Percentiles rank a stretch among this genome's conserved stretches.
These are phyloP conservation scores for Chroicocephalus ridibundus DNA, from an alignment of 2,113 vertebrate genomes.

Conservation along the genomic window DNA sequence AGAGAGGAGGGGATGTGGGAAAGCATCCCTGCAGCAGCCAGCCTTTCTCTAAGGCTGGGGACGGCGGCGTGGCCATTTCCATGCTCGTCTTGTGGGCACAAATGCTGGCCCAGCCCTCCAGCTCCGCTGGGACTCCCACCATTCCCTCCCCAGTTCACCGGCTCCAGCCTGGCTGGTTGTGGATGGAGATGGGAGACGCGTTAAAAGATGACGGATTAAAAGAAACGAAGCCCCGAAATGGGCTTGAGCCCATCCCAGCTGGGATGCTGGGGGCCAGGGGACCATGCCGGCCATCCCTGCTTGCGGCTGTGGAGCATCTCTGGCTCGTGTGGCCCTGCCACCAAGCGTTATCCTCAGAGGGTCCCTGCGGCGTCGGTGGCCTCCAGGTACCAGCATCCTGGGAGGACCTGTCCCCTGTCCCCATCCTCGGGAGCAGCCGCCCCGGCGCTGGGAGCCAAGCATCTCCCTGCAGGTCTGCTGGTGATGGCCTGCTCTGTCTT, in stretches of 20 bases:
- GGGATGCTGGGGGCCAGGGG: fast-evolving
- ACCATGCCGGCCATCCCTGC: constrained; percentile 71
- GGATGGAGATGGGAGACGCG: not conserved
- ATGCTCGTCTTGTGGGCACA: not conserved
- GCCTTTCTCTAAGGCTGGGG: not conserved
- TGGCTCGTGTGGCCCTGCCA: constrained; percentile 80
- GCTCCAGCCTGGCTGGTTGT: fast-evolving
- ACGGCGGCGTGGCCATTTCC: fast-evolving
- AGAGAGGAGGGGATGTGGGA: not conserved
- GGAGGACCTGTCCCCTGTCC: not conserved
- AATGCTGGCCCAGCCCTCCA: not conserved
- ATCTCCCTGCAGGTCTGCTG: not conserved
- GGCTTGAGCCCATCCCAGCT: not conserved
- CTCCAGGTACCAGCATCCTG: constrained; percentile 71
- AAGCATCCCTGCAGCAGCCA: not conserved
- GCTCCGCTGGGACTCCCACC: not conserved
- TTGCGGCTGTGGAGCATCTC: constrained; percentile 78
- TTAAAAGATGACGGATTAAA: not conserved
- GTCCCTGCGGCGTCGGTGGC: constrained; percentile 65
- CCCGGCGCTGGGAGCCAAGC: fast-evolving
- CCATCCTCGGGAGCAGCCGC: fast-evolving
- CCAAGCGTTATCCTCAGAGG: constrained; percentile 78
- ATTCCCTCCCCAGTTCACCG: not conserved
- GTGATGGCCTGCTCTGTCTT: not conserved
- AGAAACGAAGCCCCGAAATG: not conserved